These are phyloP conservation scores for Aspidiotus rigidus DNA, from an alignment of 2,888 invertebrate species.

Conservation along the genomic window DNA sequence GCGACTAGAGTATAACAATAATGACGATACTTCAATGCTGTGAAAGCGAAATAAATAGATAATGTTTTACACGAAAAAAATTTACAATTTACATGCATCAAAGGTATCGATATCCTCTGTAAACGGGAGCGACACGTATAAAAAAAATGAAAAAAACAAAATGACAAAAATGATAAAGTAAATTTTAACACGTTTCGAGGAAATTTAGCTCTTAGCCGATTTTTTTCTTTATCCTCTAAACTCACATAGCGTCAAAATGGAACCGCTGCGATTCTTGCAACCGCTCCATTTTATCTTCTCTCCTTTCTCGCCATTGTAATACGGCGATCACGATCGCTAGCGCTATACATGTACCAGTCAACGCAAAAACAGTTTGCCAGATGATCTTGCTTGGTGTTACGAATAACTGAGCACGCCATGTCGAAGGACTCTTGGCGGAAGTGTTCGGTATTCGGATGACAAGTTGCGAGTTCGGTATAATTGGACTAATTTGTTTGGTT, in stretches of 20 bases:
- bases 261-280: constrained; percentile 72
- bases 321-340: constrained; percentile 75
- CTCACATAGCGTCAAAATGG: constrained; percentile 77
- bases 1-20: no score
- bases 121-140: background rate
- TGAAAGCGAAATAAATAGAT: no score
- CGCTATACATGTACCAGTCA: constrained; percentile 75
- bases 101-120: no score
- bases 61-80: no score
- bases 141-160: constrained; percentile 5
- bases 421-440: constrained; percentile 62
- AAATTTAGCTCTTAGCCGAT: no score
- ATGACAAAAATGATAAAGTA: background rate
- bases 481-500: constrained; percentile 73
- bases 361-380: constrained; percentile 77
- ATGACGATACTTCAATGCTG: no score
- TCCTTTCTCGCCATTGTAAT: constrained; percentile 81
- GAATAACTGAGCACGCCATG: constrained; percentile 86
- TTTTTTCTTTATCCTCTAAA: background rate
- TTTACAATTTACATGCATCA: no score
- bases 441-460: constrained; percentile 61
- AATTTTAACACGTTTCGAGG: background rate
- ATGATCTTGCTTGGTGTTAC: constrained; percentile 91
- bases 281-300: constrained; percentile 68
- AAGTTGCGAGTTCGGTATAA: constrained; percentile 96